Evolutionary conservation across 2,113 vertebrate species (phyloP).

Genomic region (Psammodynastes pulverulentus): DNA sequence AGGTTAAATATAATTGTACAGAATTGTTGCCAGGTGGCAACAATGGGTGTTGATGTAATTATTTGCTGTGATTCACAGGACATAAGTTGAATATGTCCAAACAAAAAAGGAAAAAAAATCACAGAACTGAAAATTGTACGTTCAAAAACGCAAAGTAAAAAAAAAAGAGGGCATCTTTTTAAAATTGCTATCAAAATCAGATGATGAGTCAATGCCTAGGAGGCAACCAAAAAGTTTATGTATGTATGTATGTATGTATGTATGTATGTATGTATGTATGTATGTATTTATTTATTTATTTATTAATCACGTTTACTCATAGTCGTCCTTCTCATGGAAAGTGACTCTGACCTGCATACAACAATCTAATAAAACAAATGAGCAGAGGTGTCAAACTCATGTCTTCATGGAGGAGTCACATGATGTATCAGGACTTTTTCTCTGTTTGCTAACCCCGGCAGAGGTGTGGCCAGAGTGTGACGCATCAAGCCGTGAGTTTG

Average conservation of each 20-base stretch:
- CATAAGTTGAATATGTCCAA: not conserved
- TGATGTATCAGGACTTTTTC: too few species aligned
- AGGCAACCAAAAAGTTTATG: not conserved
- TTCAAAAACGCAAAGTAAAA: not conserved
- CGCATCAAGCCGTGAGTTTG: too few species aligned
- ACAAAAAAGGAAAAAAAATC: not conserved
- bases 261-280: too few species aligned
- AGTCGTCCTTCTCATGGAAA: too few species aligned
- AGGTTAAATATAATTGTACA: not conserved
- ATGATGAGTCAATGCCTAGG: not conserved
- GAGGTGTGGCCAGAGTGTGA: too few species aligned
- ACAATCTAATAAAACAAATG: not conserved
- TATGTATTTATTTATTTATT: too few species aligned
- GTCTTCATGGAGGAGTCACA: rapidly evolving
- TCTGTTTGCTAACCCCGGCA: too few species aligned
- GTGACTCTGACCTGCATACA: too few species aligned
- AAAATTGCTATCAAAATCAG: not conserved
- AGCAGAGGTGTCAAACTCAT: not conserved
- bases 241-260: too few species aligned
- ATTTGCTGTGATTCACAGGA: not conserved
- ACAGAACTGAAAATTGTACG: not conserved
- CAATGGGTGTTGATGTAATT: not conserved
- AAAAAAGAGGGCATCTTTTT: not conserved
- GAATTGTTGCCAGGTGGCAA: not conserved
- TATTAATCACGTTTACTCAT: too few species aligned